Evolutionary conservation across 1,140 invertebrate genomes (phyloP), one percentile per base, ranked within the genome.

Genomic region (Riptortus pedestris): DNA sequence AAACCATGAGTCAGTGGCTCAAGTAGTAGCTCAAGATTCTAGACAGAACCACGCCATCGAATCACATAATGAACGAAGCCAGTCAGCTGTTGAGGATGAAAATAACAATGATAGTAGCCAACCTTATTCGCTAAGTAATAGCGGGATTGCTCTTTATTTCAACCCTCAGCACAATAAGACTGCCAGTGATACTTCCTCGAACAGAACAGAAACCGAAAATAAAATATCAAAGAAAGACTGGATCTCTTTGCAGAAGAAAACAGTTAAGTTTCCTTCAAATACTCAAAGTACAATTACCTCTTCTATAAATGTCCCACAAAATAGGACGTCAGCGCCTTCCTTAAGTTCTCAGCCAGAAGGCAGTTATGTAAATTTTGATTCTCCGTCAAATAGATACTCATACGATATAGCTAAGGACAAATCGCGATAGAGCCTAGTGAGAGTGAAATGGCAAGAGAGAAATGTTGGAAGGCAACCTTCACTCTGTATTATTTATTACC

Each of bases 91-190:
- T 14, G 16, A 1, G 51, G 14, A 26, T 2, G 51, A 55, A 26
- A 55, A 55, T 12, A 48, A 20, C 48, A 5, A 51, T 5, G 48
- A n/a, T 18, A 18, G 7, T 18, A 7, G 5, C n/a, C 48, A 9
- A 9, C 22, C 22, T 51, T n/a, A n/a, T 43, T 43, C n/a, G n/a
- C n/a, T n/a, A 7, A 57, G n/a, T 24, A n/a, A n/a, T 0, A 48
- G 29, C 47, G 60, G 52, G 4, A 61, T 67, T 22, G 65, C 65
- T 2, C 60, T 66, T 1, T 66, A 66, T 43, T 66, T 29, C 52
- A 66, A 66, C 31, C 22, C 47, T 1, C n/a, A 27, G n/a, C 22
- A 57, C n/a, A 57, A 18, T 2, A 26, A n/a, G 2, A 57, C 5
- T 11, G 52, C 22, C 4, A 57, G n/a, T 14, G 14, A 57, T 4